phyloP scores from a whole-genome alignment of 2,888 invertebrate species.

The Cyaniris semiargus region DNA sequence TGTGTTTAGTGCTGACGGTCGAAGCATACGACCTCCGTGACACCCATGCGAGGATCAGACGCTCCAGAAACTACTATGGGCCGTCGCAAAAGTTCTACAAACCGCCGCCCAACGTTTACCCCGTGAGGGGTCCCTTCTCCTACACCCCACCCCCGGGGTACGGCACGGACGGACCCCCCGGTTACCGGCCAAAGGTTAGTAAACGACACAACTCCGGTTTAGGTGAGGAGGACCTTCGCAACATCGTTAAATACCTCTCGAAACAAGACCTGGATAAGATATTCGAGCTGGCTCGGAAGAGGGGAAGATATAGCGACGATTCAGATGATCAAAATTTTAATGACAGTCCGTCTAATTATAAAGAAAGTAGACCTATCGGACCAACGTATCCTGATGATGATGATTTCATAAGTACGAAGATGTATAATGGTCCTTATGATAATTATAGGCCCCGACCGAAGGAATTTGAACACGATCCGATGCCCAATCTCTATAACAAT shows the following conservation, averaged over 20 bases:
- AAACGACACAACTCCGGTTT: constrained; percentile 57
- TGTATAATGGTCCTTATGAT: constrained; percentile 28
- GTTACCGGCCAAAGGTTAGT: constrained; percentile 60
- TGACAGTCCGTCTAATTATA: background rate
- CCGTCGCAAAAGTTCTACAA: constrained; percentile 59
- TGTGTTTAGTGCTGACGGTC: constrained; percentile 50
- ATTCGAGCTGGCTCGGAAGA: constrained; percentile 54
- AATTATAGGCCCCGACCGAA: constrained; percentile 30
- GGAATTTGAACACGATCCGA: constrained; percentile 22
- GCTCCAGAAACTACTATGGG: constrained; percentile 61
- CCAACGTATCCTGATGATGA: constrained; percentile 29
- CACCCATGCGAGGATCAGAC: constrained; percentile 55
- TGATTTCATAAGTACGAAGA: constrained; percentile 30
- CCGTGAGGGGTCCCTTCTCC: constrained; percentile 55
- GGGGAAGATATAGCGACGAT: constrained; percentile 38
- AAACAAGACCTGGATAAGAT: constrained; percentile 69
- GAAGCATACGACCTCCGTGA: constrained; percentile 48
- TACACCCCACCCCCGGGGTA: constrained; percentile 64
- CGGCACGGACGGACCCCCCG: constrained; percentile 48
- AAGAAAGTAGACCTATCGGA: background rate
- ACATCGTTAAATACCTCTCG: constrained; percentile 64
- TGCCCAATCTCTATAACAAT: constrained; percentile 25
- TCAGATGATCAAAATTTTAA: constrained; percentile 1
- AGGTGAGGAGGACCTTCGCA: constrained; percentile 63
- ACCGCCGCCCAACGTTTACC: constrained; percentile 53